Evolutionary conservation across 2,888 invertebrate genomes (phyloP), one percentile per base, ranked within the genome.

Genomic region (Coenonympha arcania): DNA sequence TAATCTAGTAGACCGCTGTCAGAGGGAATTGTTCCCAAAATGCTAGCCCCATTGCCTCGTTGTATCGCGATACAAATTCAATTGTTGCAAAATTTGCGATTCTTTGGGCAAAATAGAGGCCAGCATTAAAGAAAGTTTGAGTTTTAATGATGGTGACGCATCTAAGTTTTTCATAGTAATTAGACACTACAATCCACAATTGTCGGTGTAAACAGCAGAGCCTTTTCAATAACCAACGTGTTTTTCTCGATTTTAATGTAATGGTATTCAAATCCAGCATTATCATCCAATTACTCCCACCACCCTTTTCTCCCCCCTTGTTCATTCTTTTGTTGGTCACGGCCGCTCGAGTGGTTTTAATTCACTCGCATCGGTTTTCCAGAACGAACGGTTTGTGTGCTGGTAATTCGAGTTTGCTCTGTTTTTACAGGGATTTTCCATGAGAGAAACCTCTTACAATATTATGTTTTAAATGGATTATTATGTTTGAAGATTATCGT

Each of bases 301-400:
- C 13, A 5, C 13, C 18, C 33, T 4, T 4, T n/a, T 4, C 9
- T 11, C 18, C 4, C n/a, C 5, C 11, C 13, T 19, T 6, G 8
- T 19, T 30, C 28, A 42, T 42, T 20, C 41, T 19, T 19, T 42
- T 42, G 41, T 28, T 30, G 15, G 9, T 40, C 22, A 28, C n/a
- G 19, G 11, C 3, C 18, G 19, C 41, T 30, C 18, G 41, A 30
- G 30, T 42, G 41, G 4, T 19, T 19, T 42, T 42, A 42, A 42
- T 42, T 30, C 41, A 42, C 20, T 11, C 41, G 19, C n/a, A 26
- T 42, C 41, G 19, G 41, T 19, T 42, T 22, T 19, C 19, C 13
- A 19, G 18, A n/a, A 30, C 28, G 19, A 28, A 18, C 13, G 19
- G 28, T 42, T 30, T 42, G 28, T n/a, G 41, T 42, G n/a, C 20